Evolutionary conservation across 2,113 vertebrate species (phyloP).

Genomic region (Herpailurus yagouaroundi): DNA sequence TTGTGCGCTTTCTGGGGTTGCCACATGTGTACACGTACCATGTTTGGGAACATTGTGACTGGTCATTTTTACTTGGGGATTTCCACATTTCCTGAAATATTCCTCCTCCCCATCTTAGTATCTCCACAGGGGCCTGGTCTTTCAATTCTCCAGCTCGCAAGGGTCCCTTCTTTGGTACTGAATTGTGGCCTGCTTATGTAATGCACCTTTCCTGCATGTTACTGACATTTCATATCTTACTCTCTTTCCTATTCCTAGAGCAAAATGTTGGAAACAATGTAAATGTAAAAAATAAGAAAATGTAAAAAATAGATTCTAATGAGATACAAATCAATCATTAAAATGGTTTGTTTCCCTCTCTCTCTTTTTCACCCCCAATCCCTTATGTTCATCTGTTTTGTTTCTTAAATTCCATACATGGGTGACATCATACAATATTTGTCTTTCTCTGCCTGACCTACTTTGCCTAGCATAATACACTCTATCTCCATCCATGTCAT

Average conservation of each 20-base stretch:
- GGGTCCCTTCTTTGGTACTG: background rate
- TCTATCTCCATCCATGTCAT: no score
- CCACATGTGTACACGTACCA: background rate
- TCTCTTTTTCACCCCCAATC: no score
- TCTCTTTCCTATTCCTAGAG: background rate
- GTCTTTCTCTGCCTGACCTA: no score
- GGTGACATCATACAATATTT: no score
- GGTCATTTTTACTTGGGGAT: background rate
- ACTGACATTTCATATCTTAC: background rate
- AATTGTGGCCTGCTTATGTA: background rate
- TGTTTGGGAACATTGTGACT: background rate
- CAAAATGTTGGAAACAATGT: background rate
- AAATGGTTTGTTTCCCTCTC: background rate
- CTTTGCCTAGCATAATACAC: no score
- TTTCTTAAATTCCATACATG: no score
- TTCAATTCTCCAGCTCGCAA: background rate
- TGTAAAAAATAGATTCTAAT: background rate
- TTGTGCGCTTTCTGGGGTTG: background rate
- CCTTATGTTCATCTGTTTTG: no score
- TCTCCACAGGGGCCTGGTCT: fast-evolving
- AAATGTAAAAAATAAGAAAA: background rate
- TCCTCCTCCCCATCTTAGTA: background rate
- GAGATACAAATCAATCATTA: background rate
- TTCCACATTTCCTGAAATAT: background rate
- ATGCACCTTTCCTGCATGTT: background rate